Percentiles rank a stretch among this genome's conserved stretches.
These are phyloP conservation scores for Timema podura DNA, from an alignment of 2,888 invertebrate species.

Conservation along the genomic window DNA sequence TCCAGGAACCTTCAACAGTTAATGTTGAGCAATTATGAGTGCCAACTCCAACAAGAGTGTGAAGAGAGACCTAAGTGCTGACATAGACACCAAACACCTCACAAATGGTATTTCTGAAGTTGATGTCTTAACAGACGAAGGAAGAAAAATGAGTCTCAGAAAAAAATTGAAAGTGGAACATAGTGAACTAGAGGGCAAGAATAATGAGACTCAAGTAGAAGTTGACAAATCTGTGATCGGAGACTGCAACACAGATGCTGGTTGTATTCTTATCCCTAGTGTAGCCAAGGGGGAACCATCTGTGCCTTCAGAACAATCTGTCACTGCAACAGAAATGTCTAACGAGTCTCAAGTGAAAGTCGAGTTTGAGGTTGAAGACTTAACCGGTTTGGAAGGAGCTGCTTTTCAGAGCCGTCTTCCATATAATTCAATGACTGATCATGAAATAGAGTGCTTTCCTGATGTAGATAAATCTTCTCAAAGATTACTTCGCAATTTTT, in stretches of 20 bases:
- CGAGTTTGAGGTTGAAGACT: slow-evolving; percentile 52
- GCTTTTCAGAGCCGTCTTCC: slow-evolving; percentile 92
- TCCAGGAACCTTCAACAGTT: too few relatives aligned
- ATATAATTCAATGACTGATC: slow-evolving; percentile 88
- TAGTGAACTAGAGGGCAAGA: slow-evolving; percentile 30
- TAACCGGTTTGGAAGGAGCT: slow-evolving; percentile 74
- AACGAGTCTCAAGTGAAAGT: slow-evolving; percentile 42
- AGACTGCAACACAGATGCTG: slow-evolving; percentile 2
- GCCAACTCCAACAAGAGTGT: too few relatives aligned
- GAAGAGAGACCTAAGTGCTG: too few relatives aligned
- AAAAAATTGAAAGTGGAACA: slow-evolving; percentile 29
- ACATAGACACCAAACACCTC: too few relatives aligned
- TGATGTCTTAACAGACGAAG: slow-evolving; percentile 17
- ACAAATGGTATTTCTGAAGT: slow-evolving; percentile 15
- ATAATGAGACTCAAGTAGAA: slow-evolving; percentile 27
- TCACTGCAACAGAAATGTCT: slow-evolving; percentile 29
- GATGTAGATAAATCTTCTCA: slow-evolving; percentile 81
- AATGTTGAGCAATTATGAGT: too few relatives aligned
- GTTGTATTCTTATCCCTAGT: too few relatives aligned
- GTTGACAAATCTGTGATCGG: slow-evolving; percentile 22
- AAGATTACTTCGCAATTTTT: slow-evolving; percentile 78
- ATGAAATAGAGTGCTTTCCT: slow-evolving; percentile 90
- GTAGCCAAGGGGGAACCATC: slow-evolving; percentile 11
- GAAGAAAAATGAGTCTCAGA: slow-evolving; percentile 25
- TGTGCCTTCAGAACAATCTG: slow-evolving; percentile 15